A percentile compares a stretch with the other conserved stretches of the same genome.
Conservation (phyloP, 2,888 invertebrate species). For the Phalera bucephala region DNA sequence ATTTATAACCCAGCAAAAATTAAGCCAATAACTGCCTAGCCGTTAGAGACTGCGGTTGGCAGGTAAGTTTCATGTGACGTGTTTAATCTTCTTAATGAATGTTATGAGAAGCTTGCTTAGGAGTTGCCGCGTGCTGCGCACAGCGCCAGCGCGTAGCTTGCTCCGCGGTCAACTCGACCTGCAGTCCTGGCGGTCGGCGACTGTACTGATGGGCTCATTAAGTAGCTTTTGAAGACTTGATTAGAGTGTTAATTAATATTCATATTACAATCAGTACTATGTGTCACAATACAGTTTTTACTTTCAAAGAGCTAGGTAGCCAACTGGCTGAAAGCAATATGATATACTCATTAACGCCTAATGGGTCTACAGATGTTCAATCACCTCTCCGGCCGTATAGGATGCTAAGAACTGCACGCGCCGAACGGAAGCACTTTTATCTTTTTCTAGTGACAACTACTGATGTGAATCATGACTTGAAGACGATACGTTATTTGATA, state of each 20-base stretch:
- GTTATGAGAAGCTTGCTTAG: conserved; percentile 59
- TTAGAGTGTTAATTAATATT: too few species aligned
- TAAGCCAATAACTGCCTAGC: too few species aligned
- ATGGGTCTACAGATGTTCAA: too few species aligned
- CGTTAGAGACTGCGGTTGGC: not conserved
- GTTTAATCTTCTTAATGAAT: not conserved
- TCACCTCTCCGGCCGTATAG: conserved; percentile 1
- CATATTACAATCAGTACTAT: too few species aligned
- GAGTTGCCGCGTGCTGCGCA: conserved; percentile 59
- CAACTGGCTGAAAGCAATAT: too few species aligned
- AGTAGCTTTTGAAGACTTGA: too few species aligned
- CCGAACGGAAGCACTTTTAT: conserved; percentile 57
- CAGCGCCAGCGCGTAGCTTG: not conserved
- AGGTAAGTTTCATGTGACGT: not conserved
- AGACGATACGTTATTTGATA: conserved; percentile 42
- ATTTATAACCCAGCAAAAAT: too few species aligned
- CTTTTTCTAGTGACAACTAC: conserved; percentile 66
- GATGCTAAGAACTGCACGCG: conserved; percentile 27
- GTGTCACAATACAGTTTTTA: too few species aligned
- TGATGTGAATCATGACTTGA: conserved; percentile 57
- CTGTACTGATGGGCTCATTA: too few species aligned
- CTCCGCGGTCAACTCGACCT: not conserved
- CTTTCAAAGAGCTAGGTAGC: too few species aligned
- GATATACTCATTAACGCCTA: too few species aligned
- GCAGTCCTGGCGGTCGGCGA: not conserved